Base-by-base conservation (phyloP, 2,113 vertebrate species). In the Gulo gulo region DNA sequence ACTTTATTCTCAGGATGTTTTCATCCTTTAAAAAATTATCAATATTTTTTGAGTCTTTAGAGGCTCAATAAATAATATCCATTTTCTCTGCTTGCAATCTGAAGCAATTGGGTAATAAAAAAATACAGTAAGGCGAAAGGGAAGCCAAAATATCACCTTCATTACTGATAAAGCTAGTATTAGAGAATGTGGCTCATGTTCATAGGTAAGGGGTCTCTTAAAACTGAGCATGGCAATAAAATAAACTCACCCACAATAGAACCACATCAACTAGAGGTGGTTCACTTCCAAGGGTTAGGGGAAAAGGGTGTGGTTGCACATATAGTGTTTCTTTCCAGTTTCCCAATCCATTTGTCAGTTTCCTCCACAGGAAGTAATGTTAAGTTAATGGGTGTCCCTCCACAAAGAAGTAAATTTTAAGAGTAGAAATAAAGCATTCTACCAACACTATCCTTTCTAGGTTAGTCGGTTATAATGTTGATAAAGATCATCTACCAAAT, bases 1-100 rank as follows among this genome's bases (percentile, higher is more conserved):
- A 55, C 83, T 95, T 94, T 74, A 91, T 98, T 97, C 76, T 94
- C 24, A 3, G 57, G 69, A 85, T 94, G 52, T 94, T 97, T 92
- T 82, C 61, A 97, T 84, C 45, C 91, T 71, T 7, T 26, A 82
- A 42, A 76, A 71, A 65, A 26, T 16, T 31, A 81, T 82, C 47
- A 59, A 57, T 79, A 29, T 79, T 84, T 95, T 95, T 90, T 45
- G 1, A 94, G 84, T 92, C 69, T 87, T 91, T 83, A 18, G 36
- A 36, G 31, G 24, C 47, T 94, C 57, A 88, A 13, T 52, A 81
- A 95, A 95, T 78, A 96, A 34, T 55, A 57, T 29, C 31, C 10
- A 45, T 86, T 95, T 96, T 95, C 57, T 88, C 57, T 91, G 45
- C 57, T 7, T 73, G 11, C 86, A 88, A 81, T 55, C 24, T 67